phyloP scores from a whole-genome alignment of 2,888 invertebrate species.

The Netelia inedita region DNA sequence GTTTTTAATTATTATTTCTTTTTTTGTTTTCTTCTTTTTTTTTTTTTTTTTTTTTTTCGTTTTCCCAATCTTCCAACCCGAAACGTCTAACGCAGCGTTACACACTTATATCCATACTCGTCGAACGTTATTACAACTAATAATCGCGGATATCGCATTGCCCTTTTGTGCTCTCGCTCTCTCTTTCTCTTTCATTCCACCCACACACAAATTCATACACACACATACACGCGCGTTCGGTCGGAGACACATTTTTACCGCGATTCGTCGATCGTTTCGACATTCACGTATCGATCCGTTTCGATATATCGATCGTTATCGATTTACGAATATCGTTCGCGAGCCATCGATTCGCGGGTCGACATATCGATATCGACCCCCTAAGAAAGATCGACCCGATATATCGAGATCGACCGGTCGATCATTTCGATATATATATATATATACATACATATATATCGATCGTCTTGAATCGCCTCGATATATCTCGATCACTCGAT shows the following conservation, averaged over 20 bases:
- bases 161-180: slow-evolving; percentile 22
- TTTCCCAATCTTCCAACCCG: slow-evolving; percentile 41
- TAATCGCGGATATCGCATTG: slow-evolving; percentile 60
- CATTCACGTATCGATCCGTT: neutral
- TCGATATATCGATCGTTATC: slow-evolving; percentile 13
- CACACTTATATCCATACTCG: slow-evolving; percentile 63
- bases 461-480: neutral
- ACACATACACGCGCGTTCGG: slow-evolving; percentile 58
- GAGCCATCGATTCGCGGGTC: slow-evolving; percentile 4
- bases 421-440: slow-evolving; percentile 4
- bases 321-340: neutral
- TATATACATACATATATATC: neutral
- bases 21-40: no score
- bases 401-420: slow-evolving; percentile 20
- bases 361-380: slow-evolving; percentile 1
- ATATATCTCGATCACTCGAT: slow-evolving; percentile 2
- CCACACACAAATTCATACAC: slow-evolving; percentile 57
- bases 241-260: slow-evolving; percentile 36
- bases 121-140: slow-evolving; percentile 69
- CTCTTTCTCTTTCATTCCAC: slow-evolving; percentile 35
- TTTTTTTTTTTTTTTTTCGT: slow-evolving; percentile 57
- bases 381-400: slow-evolving; percentile 13
- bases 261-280: slow-evolving; percentile 1
- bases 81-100: slow-evolving; percentile 67
- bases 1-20: slow-evolving; percentile 61